Conservation (phyloP, 2,888 invertebrate species). For the Drosophila histrio region DNA sequence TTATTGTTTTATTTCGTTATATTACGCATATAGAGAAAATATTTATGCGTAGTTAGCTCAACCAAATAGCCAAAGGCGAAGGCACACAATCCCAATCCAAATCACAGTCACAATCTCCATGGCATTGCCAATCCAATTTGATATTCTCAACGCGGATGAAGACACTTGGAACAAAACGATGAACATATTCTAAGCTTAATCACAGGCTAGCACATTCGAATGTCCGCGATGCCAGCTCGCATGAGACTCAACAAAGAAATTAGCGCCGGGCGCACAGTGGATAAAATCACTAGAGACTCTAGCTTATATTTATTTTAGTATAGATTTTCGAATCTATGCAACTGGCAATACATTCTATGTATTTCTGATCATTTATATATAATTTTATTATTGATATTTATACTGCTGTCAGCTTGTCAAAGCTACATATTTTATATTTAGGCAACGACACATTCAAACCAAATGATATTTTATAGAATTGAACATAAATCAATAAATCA, state of each 20-base stretch:
- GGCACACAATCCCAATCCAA: slow-evolving; percentile 21
- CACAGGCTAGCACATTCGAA: slow-evolving; percentile 73
- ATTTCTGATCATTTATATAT: too few species aligned
- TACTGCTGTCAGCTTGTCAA: too few species aligned
- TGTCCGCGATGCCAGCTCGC: slow-evolving; percentile 74
- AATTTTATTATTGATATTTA: too few species aligned
- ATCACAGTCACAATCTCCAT: background rate
- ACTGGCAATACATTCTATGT: too few species aligned
- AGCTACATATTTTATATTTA: too few species aligned
- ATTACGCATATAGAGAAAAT: slow-evolving; percentile 39
- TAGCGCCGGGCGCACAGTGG: slow-evolving; percentile 62
- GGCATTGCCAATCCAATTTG: slow-evolving; percentile 25
- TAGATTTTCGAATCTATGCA: too few species aligned
- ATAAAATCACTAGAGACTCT: too few species aligned
- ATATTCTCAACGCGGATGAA: slow-evolving; percentile 43
- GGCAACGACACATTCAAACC: too few species aligned
- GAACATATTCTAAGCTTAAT: slow-evolving; percentile 78
- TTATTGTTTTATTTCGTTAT: slow-evolving; percentile 17
- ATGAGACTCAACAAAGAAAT: slow-evolving; percentile 80
- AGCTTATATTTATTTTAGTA: too few species aligned
- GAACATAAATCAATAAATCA: too few species aligned
- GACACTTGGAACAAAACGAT: slow-evolving; percentile 72
- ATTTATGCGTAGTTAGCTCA: slow-evolving; percentile 49
- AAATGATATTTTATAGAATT: too few species aligned
- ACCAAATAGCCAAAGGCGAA: slow-evolving; percentile 30